Evolutionary conservation across 2,888 invertebrate species (phyloP).

Genomic region (Meliscaeva auricollis): DNA sequence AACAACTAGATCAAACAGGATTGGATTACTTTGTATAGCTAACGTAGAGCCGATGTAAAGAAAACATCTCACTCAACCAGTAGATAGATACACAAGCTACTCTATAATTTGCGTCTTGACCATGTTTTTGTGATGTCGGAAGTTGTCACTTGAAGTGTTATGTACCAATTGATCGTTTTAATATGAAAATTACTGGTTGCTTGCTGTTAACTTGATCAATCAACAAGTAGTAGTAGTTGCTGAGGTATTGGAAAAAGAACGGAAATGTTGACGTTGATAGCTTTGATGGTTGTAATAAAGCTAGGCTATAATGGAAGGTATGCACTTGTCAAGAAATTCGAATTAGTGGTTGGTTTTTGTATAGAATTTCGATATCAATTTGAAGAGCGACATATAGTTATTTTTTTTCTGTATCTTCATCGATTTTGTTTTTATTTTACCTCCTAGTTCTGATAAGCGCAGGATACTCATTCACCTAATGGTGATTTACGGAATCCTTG

Average conservation of each 20-base stretch:
- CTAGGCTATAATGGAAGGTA: too few species aligned
- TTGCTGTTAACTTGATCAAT: neutral
- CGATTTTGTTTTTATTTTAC: too few species aligned
- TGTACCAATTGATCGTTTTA: slow-evolving; percentile 43
- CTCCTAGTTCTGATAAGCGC: too few species aligned
- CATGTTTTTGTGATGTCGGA: slow-evolving; percentile 32
- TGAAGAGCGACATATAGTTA: too few species aligned
- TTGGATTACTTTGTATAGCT: neutral
- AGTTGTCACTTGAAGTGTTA: slow-evolving; percentile 52
- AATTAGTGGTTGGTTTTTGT: too few species aligned
- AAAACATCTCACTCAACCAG: slow-evolving; percentile 1
- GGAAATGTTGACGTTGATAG: too few species aligned
- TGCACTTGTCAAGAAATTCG: too few species aligned
- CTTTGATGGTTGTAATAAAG: neutral
- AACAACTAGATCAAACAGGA: neutral
- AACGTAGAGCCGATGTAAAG: neutral
- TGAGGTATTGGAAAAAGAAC: neutral
- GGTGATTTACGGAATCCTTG: too few species aligned
- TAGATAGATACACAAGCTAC: neutral
- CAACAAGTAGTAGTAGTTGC: slow-evolving; percentile 7
- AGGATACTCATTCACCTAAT: too few species aligned
- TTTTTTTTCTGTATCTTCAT: too few species aligned
- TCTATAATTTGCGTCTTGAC: slow-evolving; percentile 23
- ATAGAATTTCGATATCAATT: too few species aligned
- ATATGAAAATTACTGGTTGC: slow-evolving; percentile 40